These are phyloP conservation scores for Phalacrocorax pelagicus DNA, from an alignment of 2,113 vertebrate genomes.

Conservation along the genomic window DNA sequence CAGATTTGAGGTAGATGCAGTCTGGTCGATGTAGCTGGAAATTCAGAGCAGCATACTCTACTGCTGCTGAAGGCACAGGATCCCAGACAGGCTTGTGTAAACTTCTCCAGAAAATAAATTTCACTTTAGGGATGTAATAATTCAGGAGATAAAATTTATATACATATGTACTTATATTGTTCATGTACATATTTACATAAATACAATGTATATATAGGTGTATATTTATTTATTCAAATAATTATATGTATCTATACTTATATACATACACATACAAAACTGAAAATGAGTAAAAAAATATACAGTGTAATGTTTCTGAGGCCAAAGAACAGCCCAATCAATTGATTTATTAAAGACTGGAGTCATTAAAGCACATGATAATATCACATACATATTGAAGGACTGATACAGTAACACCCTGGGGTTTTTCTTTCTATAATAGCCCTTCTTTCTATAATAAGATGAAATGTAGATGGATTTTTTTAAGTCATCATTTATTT, in stretches of 20 bases:
- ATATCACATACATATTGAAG: conserved; percentile 10
- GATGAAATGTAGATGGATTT: conserved; percentile 42
- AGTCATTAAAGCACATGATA: background rate
- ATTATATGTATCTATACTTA: background rate
- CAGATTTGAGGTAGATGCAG: background rate
- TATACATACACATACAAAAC: background rate
- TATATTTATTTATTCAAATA: background rate
- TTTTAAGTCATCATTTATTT: conserved; percentile 62
- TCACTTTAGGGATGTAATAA: background rate
- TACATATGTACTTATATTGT: background rate
- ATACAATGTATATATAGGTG: background rate
- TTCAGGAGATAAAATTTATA: background rate
- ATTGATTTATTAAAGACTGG: background rate
- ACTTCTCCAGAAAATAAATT: background rate
- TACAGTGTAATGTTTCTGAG: background rate
- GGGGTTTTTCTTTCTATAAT: conserved; percentile 32
- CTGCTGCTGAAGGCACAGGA: background rate
- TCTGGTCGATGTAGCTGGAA: background rate
- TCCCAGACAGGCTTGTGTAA: background rate
- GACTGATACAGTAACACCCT: background rate
- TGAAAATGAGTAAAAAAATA: background rate
- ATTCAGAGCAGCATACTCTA: background rate
- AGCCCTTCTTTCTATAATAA: conserved; percentile 36
- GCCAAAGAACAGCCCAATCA: background rate
- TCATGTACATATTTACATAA: background rate